phyloP scores from a whole-genome alignment of 2,888 invertebrate genomes.

The Toxonevra muliebris region DNA sequence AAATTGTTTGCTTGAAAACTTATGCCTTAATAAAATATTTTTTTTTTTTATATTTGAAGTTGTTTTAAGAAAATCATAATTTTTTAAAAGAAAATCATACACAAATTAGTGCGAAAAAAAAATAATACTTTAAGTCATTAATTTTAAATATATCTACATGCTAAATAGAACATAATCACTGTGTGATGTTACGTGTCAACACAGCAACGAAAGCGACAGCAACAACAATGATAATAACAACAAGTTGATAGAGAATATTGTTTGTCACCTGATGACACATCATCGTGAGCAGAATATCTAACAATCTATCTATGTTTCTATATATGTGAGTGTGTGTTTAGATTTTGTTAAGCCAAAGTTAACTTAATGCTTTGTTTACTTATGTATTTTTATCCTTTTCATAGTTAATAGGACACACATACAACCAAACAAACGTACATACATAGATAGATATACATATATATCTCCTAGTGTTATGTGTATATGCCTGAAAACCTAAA shows the following conservation, averaged over 20 bases:
- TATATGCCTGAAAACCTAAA: neutral
- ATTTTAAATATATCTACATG: too few species aligned
- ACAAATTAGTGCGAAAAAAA: too few species aligned
- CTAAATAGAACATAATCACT: too few species aligned
- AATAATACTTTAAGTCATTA: too few species aligned
- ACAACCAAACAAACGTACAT: neutral
- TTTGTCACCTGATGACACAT: constrained; percentile 4
- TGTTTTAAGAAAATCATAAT: too few species aligned
- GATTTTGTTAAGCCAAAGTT: neutral
- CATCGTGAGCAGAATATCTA: too few species aligned
- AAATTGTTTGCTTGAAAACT: too few species aligned
- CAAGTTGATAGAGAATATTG: constrained; percentile 3
- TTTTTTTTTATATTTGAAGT: too few species aligned
- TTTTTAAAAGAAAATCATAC: too few species aligned
- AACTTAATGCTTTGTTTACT: neutral
- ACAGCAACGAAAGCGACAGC: neutral
- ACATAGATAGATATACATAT: neutral
- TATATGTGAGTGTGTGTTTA: neutral
- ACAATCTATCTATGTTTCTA: too few species aligned
- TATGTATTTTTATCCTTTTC: neutral
- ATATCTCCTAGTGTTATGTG: neutral
- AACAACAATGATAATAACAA: neutral
- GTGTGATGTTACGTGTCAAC: too few species aligned
- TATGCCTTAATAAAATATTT: too few species aligned
- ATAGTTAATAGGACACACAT: neutral